A percentile compares a stretch with the other conserved stretches of the same genome.
phyloP scores from a whole-genome alignment of 2,888 invertebrate species.

The Podotricha telesiphe region DNA sequence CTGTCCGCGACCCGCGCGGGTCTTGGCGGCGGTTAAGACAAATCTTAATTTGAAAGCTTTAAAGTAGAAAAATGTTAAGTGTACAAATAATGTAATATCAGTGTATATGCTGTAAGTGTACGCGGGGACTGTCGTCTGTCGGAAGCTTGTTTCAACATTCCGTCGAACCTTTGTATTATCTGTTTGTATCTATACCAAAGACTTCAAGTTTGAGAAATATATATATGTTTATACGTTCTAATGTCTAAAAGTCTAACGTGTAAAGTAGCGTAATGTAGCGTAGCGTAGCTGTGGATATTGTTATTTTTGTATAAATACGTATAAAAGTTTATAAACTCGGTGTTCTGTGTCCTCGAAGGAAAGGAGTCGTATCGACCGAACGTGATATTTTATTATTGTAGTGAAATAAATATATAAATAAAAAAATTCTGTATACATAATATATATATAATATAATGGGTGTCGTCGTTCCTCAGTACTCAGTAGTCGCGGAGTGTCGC shows the following conservation, averaged over 20 bases:
- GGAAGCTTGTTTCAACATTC: conserved; percentile 45
- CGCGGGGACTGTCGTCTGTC: conserved; percentile 46
- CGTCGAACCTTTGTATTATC: conserved; percentile 42
- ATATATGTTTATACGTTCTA: conserved; percentile 35
- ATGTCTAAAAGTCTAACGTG: conserved; percentile 13
- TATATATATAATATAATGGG: conserved; percentile 24
- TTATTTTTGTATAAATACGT: conserved; percentile 46
- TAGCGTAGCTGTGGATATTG: conserved; percentile 40
- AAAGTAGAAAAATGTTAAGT: conserved; percentile 69
- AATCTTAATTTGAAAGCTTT: conserved; percentile 79
- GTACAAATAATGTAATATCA: conserved; percentile 56
- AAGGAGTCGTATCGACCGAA: conserved; percentile 26
- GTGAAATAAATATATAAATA: conserved; percentile 22
- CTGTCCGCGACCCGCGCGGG: conserved; percentile 24
- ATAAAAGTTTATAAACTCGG: conserved; percentile 20
- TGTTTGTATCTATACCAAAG: conserved; percentile 46
- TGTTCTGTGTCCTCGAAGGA: conserved; percentile 26
- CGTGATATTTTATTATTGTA: conserved; percentile 31
- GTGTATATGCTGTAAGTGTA: conserved; percentile 50
- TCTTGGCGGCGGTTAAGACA: conserved; percentile 63
- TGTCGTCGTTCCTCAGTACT: conserved; percentile 28
- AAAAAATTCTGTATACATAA: conserved; percentile 19
- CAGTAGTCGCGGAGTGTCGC: conserved; percentile 7
- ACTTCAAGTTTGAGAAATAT: conserved; percentile 44
- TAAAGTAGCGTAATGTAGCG: conserved; percentile 21